Conservation (phyloP, 2,113 vertebrate genomes). For the Actinemys pallida region DNA sequence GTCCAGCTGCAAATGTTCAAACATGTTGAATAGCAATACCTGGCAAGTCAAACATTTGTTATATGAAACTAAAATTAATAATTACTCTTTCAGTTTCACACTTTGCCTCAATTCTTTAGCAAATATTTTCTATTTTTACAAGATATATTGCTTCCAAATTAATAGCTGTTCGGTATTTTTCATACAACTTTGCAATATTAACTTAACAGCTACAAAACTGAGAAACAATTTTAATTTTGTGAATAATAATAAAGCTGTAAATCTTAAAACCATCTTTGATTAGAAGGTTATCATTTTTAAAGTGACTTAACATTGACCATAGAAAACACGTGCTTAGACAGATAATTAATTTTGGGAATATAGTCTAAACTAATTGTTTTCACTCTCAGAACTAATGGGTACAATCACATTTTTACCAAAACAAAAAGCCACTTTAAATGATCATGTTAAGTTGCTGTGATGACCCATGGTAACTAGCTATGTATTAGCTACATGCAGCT, state of each 20-base stretch:
- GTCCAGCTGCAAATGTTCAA: conserved; percentile 32
- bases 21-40: not conserved
- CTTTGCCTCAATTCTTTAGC: conserved; percentile 29
- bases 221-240: conserved; percentile 64
- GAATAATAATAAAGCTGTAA: conserved; percentile 65
- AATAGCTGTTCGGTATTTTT: conserved; percentile 73
- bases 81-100: not conserved
- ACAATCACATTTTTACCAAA: conserved; percentile 13
- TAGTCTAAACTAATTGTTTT: conserved; percentile 31
- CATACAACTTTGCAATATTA: conserved; percentile 59
- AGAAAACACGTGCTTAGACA: conserved; percentile 46
- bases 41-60: not conserved
- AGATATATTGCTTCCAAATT: conserved; percentile 49
- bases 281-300: conserved; percentile 38
- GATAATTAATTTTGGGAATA: conserved; percentile 30
- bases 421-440: not conserved
- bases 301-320: not conserved
- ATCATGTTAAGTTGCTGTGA: not conserved
- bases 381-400: conserved; percentile 12
- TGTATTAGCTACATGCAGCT: not conserved
- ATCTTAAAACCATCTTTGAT: conserved; percentile 66
- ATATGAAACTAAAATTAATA: not conserved
- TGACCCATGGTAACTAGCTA: conserved; percentile 1
- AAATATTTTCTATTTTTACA: conserved; percentile 51
- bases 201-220: conserved; percentile 59